Percentiles rank a stretch among this genome's conserved stretches.
Conservation (phyloP, 2,888 invertebrate species). For the Argyra leucocephala region DNA sequence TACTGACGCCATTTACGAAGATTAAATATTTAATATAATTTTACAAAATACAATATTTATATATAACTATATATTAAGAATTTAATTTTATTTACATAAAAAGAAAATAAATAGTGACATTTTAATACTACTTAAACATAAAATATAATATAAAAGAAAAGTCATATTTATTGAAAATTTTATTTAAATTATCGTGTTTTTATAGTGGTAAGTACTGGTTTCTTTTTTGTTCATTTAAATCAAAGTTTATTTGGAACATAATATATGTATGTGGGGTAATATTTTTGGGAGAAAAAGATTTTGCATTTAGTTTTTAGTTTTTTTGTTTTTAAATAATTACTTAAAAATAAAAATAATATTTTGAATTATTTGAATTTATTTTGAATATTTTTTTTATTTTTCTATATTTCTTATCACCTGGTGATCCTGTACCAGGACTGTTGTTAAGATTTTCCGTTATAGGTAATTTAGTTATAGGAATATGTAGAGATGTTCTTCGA, state of each 20-base stretch:
- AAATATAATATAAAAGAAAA: too few relatives aligned
- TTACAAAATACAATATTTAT: too few relatives aligned
- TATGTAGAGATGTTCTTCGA: constrained; percentile 45
- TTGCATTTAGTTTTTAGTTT: neutral
- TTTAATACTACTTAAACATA: too few relatives aligned
- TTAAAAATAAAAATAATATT: neutral
- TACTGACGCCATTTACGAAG: too few relatives aligned
- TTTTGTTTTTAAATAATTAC: neutral
- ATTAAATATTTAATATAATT: too few relatives aligned
- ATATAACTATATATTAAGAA: too few relatives aligned
- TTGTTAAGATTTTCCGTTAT: constrained; percentile 52
- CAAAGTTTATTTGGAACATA: too few relatives aligned
- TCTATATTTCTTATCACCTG: constrained; percentile 42
- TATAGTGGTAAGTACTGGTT: neutral
- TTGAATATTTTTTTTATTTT: neutral
- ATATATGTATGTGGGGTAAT: too few relatives aligned
- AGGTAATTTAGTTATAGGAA: constrained; percentile 49
- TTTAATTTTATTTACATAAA: too few relatives aligned
- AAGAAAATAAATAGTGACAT: too few relatives aligned
- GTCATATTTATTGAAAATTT: neutral
- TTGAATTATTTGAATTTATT: neutral
- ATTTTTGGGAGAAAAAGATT: too few relatives aligned
- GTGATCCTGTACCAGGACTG: constrained; percentile 50
- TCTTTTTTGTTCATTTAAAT: neutral
- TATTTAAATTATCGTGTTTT: neutral